Evolutionary conservation across 2,888 invertebrate genomes (phyloP), one percentile per base, ranked within the genome.

Genomic region (Ennomos erosarius): DNA sequence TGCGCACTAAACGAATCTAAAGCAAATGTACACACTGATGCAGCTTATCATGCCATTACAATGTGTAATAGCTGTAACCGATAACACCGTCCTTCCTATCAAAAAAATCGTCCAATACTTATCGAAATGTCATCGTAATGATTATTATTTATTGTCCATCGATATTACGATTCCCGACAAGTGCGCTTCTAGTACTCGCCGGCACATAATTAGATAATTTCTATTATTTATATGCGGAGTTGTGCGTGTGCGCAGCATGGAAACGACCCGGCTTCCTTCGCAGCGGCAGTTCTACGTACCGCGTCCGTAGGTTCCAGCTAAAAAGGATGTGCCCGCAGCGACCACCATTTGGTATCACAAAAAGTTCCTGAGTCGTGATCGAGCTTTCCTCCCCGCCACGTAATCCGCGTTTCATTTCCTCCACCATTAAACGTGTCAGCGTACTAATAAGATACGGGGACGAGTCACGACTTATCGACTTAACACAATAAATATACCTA

Each of bases 191-290:
- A 84, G 81, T 84, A 83, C 78, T 81, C 78, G 78, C 73, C 79
- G 81, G 80, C 74, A 85, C 84, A 88, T 90, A 88, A 89, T 91
- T 90, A 88, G 84, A 90, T 90, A 89, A 90, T 91, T 90, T 90
- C 86, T 91, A 91, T 91, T 90, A 91, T 91, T 89, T 89, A 90
- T 90, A 90, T 91, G 90, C 91, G 82, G 74, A 75, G 78, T 69
- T 73, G 70, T 67, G 75, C 64, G 79, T 84, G 87, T 81, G 88
- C 69, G 66, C 67, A 60, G 89, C 84, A 87, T 88, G 63, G 76
- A 71, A 85, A 89, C 81, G 78, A 81, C 43, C 69, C 65, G 67
- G 85, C 84, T 90, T 91, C 91, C 90, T 90, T 78, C 82, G 81
- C 70, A 62, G 70, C 63, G 69, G 45, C 42, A 46, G 38, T 86